These are phyloP conservation scores for Parthenolecanium corni DNA, from an alignment of 2,888 invertebrate genomes.

Conservation along the genomic window DNA sequence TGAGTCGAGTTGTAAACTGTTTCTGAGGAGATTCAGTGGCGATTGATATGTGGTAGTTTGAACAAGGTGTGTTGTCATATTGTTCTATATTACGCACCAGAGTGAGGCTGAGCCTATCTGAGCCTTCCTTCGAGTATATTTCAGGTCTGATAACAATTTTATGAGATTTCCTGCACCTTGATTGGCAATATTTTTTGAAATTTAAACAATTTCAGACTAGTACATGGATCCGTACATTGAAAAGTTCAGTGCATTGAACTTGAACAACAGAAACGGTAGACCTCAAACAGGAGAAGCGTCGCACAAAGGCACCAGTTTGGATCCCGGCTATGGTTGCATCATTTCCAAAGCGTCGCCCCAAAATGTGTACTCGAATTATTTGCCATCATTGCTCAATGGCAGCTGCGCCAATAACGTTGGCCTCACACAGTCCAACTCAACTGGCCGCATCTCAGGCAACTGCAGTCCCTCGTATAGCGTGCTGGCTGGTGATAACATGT, in stretches of 20 bases:
- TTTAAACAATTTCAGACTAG: no score
- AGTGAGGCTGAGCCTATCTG: no score
- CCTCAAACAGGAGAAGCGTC: slow-evolving; percentile 11
- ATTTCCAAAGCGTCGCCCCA: slow-evolving; percentile 35
- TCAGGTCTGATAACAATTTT: no score
- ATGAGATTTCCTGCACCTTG: no score
- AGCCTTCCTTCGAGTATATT: no score
- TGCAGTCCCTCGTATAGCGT: background rate
- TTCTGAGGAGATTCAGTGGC: no score
- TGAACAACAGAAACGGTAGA: slow-evolving; percentile 24
- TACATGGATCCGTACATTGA: slow-evolving; percentile 33
- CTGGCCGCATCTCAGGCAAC: background rate
- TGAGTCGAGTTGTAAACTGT: no score
- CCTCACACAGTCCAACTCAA: background rate
- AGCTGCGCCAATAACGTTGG: background rate
- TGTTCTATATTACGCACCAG: no score
- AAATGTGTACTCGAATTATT: slow-evolving; percentile 6
- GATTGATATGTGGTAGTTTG: no score
- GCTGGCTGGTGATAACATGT: background rate
- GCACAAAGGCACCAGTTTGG: slow-evolving; percentile 29
- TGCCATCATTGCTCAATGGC: background rate
- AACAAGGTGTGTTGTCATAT: no score
- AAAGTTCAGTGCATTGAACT: slow-evolving; percentile 32
- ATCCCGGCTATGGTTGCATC: slow-evolving; percentile 40
- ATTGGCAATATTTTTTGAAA: no score